These are phyloP conservation scores for Euphonia xanthogaster DNA, from an alignment of 2,797 vertebrate genomes.

Conservation along the genomic window DNA sequence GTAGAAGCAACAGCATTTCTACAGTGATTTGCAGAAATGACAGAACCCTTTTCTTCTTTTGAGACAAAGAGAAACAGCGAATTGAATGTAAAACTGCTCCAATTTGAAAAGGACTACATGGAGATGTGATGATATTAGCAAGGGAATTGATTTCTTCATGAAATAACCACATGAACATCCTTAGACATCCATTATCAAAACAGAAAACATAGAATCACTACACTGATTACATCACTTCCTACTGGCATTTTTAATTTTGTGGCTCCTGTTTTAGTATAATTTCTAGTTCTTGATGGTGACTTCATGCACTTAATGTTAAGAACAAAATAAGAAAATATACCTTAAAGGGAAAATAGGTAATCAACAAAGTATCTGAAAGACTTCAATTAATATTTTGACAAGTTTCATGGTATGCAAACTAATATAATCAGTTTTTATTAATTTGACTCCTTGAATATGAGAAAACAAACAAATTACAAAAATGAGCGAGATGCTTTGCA, in stretches of 20 bases:
- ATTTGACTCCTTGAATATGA: background rate
- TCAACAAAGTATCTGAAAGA: background rate
- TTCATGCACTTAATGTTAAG: background rate
- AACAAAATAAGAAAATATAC: background rate
- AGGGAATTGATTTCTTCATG: background rate
- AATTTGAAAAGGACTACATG: background rate
- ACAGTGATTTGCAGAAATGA: background rate
- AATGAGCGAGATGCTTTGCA: background rate
- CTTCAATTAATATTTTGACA: background rate
- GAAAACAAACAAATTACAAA: background rate
- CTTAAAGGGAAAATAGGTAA: background rate
- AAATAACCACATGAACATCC: background rate
- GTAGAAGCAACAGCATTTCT: background rate
- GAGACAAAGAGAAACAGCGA: background rate
- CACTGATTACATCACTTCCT: background rate
- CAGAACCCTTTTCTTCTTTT: background rate
- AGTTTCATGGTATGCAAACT: background rate
- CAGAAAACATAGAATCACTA: background rate
- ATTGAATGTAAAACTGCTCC: background rate
- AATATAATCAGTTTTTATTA: background rate
- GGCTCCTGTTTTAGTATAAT: background rate
- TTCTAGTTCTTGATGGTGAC: background rate
- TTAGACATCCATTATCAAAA: background rate
- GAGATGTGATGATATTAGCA: background rate
- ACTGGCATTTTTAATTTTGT: background rate